A percentile compares a stretch with the other conserved stretches of the same genome.
phyloP scores from a whole-genome alignment of 23 tunicate genomes.

The Oikopleura dioica region DNA sequence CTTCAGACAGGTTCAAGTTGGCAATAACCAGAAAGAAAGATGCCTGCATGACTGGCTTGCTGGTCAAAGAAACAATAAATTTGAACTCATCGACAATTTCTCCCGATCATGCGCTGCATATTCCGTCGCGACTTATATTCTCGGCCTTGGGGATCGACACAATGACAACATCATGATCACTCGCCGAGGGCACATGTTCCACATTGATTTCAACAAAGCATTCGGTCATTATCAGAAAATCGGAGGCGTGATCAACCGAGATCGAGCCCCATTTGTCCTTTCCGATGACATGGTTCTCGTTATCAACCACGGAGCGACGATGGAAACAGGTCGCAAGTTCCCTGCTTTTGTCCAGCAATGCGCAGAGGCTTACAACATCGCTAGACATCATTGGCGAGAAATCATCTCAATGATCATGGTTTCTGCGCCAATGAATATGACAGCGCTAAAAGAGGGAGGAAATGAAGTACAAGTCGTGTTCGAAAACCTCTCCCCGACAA shows the following conservation, averaged over 20 bases:
- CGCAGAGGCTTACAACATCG: slow-evolving; percentile 66
- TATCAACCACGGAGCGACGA: slow-evolving; percentile 87
- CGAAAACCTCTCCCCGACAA: not conserved
- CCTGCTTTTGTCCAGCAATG: slow-evolving; percentile 84
- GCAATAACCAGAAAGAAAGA: no score
- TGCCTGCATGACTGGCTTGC: not conserved
- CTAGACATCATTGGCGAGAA: slow-evolving; percentile 30
- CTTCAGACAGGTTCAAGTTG: no score
- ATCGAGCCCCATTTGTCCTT: slow-evolving; percentile 72
- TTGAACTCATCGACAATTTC: slow-evolving; percentile 32
- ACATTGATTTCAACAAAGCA: slow-evolving; percentile 35
- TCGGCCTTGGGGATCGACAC: slow-evolving; percentile 64
- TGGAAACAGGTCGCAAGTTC: slow-evolving; percentile 34
- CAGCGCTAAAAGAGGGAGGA: not conserved
- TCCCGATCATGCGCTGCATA: slow-evolving; percentile 70
- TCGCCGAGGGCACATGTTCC: slow-evolving; percentile 61
- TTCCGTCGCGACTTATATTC: slow-evolving; percentile 55
- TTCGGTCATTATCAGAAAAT: not conserved
- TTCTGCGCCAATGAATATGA: not conserved
- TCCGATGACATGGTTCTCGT: slow-evolving; percentile 99
- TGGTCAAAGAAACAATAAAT: not conserved
- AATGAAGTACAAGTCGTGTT: not conserved
- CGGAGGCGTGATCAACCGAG: not conserved
- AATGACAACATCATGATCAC: slow-evolving; percentile 80
- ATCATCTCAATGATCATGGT: not conserved